These are phyloP conservation scores for Lepidothrix coronata DNA, from an alignment of 2,113 vertebrate genomes.

Conservation along the genomic window DNA sequence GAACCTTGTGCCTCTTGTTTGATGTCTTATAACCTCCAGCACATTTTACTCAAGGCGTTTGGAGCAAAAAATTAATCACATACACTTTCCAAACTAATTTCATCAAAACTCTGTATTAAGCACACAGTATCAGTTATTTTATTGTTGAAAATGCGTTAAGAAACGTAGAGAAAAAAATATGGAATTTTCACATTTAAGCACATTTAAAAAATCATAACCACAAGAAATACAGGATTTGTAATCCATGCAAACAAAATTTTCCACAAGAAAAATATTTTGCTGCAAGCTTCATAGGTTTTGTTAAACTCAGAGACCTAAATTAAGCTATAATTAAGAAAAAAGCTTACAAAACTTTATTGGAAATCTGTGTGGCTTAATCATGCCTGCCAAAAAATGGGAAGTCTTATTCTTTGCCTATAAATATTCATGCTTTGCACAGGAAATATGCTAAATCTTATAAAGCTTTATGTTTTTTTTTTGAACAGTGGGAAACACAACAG, in stretches of 20 bases:
- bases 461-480: not conserved
- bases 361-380: not conserved
- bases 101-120: not conserved
- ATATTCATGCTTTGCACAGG: conserved; percentile 26
- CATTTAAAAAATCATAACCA: not conserved
- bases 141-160: not conserved
- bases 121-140: not conserved
- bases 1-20: not conserved
- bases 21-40: not conserved
- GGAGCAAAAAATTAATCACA: not conserved
- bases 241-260: not conserved
- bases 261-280: conserved; percentile 10
- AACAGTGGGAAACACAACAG: not conserved
- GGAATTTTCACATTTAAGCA: not conserved
- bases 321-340: conserved; percentile 33
- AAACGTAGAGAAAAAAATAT: not conserved
- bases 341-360: conserved; percentile 38
- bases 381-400: not conserved
- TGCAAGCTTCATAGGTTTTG: not conserved
- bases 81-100: not conserved
- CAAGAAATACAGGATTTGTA: not conserved
- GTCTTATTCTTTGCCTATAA: conserved; percentile 13
- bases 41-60: not conserved
- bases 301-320: conserved; percentile 6
- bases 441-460: conserved; percentile 24